A percentile compares a stretch with the other conserved stretches of the same genome.
phyloP scores from a whole-genome alignment of 2,797 vertebrate genomes.

The Anas bernieri region DNA sequence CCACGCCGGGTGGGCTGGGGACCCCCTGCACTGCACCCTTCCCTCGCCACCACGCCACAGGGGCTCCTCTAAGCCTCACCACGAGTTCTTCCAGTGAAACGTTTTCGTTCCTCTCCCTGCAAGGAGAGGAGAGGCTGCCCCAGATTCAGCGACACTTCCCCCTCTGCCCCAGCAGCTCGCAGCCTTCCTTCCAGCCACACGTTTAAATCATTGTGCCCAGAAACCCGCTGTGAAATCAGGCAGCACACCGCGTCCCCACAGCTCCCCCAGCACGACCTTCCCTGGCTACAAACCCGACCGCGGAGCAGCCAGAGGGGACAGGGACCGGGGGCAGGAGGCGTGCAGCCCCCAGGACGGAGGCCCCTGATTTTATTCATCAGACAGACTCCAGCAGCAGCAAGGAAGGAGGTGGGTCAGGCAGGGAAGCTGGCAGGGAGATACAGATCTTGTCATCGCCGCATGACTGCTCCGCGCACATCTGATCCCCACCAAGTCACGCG shows the following conservation, averaged over 20 bases:
- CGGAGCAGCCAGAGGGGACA: accelerated
- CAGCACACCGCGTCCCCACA: background rate
- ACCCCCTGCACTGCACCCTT: accelerated
- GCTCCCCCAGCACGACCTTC: accelerated
- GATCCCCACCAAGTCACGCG: background rate
- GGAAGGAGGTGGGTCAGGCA: background rate
- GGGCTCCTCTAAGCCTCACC: background rate
- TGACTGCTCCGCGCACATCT: background rate
- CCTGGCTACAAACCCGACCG: background rate
- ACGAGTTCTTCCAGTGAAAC: accelerated
- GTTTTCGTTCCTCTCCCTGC: background rate
- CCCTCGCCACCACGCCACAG: accelerated
- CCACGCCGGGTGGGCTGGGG: accelerated
- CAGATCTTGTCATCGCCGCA: background rate
- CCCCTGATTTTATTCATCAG: accelerated
- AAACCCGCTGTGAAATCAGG: background rate
- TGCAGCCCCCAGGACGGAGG: background rate
- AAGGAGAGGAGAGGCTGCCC: background rate
- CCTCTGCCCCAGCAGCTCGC: background rate
- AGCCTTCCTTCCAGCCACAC: background rate
- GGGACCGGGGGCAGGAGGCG: background rate
- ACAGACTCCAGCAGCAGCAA: background rate
- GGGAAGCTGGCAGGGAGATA: background rate
- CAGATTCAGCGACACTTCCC: constrained; percentile 23
- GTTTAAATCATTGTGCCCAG: background rate